Evolutionary conservation across 1,140 invertebrate species (phyloP), one percentile per base, ranked within the genome.

Genomic region (Microvelia longipes): DNA sequence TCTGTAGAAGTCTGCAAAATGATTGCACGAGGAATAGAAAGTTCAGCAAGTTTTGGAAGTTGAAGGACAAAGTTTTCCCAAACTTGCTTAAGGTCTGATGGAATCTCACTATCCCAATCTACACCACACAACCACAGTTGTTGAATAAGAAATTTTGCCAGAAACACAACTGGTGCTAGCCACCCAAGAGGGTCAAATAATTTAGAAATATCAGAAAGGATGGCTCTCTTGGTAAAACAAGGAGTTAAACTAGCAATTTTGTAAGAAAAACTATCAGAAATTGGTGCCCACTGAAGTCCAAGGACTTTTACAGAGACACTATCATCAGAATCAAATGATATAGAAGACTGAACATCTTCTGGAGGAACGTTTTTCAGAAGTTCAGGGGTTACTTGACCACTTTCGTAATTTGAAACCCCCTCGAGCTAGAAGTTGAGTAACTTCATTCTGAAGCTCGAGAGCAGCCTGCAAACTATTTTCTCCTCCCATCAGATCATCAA

Each of bases 401-500:
- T 75, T 74, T 63, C 73, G 67, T 1, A 75, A 27, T 15, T 67
- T 14, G 67, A 75, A 75, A 19, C 70, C 68, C 19, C 71, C 74
- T 25, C 11, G 0, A 28, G 62, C 27, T 19, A 76, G 64, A 30
- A 75, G 24, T 14, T n/a, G 28, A 28, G 60, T 70, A 1, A 76
- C 1, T 28, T 75, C 65, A 1, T 29, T 13, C 19, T 70, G 71
- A 15, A 74, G n/a, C 50, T 71, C 26, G 15, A 70, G 26, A 26
- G 75, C 75, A n/a, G 68, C 69, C 63, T 72, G 35, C 29, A 71
- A 66, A 29, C 14, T 26, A 24, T 70, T 70, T 15, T 74, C 73
- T 28, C 80, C 79, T 26, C 76, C 75, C 1, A 82, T 68, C 25
- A 79, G 68, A 73, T 83, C 80, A 70, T 83, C 81, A 2, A 82